Evolutionary conservation across 2,888 invertebrate species (phyloP), one percentile per base, ranked within the genome.

Genomic region (Oligia latruncula): DNA sequence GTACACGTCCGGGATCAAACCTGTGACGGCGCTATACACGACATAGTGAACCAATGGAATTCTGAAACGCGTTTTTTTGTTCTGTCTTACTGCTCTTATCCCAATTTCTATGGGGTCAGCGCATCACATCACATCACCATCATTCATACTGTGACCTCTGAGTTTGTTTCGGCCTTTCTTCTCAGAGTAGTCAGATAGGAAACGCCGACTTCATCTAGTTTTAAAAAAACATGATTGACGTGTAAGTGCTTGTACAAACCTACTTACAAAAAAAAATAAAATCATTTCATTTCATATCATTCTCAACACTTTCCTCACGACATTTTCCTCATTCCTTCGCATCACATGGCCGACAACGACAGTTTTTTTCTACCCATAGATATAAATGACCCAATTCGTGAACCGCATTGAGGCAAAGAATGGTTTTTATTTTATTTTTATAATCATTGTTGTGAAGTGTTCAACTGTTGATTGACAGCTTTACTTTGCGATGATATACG

Each of bases 1-100:
- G 82, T 78, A 65, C 55, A 85, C 60, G 77, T 85, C 79, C 83
- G 85, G 86, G 85, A 85, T 85, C 79, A 85, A 72, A 77, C 43
- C 40, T 29, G 64, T 64, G 60, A 70, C 29, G 55, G 67, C 29
- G 40, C 65, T 58, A 62, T 35, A 52, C 66, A 77, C 35, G 58
- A 82, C 71, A 49, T 15, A 20, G 29, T 29, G n/a, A 77, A 58
- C 35, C n/a, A 66, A 72, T 68, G 64, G 66, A 85, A 72, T 49
- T 60, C 15, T 43, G 43, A 55, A 17, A 70, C 4, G n/a, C 20
- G 1, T 71, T 62, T 29, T 11, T 29, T 52, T 2, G 1, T 29
- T 68, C 1, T 43, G 0, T 17, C 49, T 68, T 23, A 23, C 11
- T 13, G 20, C 20, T 29, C 11, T 20, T 20, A 20, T 70, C 1